phyloP scores from a whole-genome alignment of 1,140 invertebrate species.

The Temnothorax nylanderi region DNA sequence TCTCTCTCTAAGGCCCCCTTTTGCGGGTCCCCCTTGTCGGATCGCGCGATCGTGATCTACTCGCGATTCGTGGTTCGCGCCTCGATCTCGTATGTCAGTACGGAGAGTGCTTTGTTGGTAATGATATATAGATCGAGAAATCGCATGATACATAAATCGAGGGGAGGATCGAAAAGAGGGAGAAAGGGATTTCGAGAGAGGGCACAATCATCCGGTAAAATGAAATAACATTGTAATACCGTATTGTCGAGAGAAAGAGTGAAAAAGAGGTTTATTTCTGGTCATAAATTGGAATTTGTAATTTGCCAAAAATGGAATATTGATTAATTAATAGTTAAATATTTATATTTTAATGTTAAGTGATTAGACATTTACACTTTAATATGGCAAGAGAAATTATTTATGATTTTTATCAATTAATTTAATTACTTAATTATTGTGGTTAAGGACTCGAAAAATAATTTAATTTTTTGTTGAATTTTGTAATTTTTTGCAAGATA shows the following conservation, averaged over 20 bases:
- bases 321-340: not conserved
- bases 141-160: slow-evolving; percentile 1
- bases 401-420: not conserved
- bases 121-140: slow-evolving; percentile 27
- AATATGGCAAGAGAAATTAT: not conserved
- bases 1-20: not conserved
- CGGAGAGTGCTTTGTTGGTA: not conserved
- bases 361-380: not conserved
- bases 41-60: slow-evolving; percentile 60
- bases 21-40: slow-evolving; percentile 17
- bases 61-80: slow-evolving; percentile 38
- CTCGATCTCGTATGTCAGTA: slow-evolving; percentile 43
- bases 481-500: not conserved
- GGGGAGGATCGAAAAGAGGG: too few species aligned
- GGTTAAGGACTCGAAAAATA: not conserved
- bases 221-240: not conserved
- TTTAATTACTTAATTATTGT: not conserved
- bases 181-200: not conserved
- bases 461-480: not conserved
- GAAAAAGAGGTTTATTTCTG: not conserved
- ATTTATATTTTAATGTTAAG: not conserved
- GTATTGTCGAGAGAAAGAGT: not conserved
- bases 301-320: not conserved
- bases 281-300: not conserved
- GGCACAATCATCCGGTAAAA: not conserved